A percentile compares a stretch with the other conserved stretches of the same genome.
phyloP scores from a whole-genome alignment of 2,113 vertebrate genomes.

The Dicrurus megarhynchus region DNA sequence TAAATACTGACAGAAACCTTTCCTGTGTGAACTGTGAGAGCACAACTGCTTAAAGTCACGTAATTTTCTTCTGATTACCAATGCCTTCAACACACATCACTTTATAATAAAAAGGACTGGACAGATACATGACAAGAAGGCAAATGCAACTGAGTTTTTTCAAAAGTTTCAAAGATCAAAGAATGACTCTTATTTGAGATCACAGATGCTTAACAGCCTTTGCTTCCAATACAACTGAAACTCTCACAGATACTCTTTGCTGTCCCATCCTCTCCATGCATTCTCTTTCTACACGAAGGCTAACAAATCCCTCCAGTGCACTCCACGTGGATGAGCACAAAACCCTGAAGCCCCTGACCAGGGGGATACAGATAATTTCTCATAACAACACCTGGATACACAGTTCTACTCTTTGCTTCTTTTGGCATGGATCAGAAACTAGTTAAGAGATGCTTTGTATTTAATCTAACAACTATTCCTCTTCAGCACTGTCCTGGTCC shows the following conservation, averaged over 20 bases:
- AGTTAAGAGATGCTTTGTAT: neutral
- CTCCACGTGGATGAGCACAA: neutral
- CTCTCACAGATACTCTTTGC: neutral
- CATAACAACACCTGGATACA: neutral
- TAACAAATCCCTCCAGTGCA: neutral
- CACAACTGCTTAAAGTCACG: rapidly evolving
- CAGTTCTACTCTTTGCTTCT: neutral
- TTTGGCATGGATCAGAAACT: neutral
- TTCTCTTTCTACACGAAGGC: neutral
- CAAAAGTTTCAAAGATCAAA: neutral
- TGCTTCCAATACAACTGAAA: neutral
- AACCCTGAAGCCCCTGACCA: neutral
- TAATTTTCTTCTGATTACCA: neutral
- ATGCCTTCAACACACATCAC: rapidly evolving
- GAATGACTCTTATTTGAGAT: neutral
- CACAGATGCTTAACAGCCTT: neutral
- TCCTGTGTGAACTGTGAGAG: rapidly evolving
- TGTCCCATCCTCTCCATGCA: neutral
- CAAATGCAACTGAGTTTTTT: neutral
- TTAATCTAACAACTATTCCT: neutral
- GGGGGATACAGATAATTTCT: neutral
- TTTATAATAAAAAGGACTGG: neutral
- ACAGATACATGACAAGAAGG: rapidly evolving
- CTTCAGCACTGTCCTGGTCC: neutral
- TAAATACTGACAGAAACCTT: neutral